A percentile compares a stretch with the other conserved stretches of the same genome.
phyloP scores from a whole-genome alignment of 2,113 vertebrate species.

The Amblyopsis rosae region DNA sequence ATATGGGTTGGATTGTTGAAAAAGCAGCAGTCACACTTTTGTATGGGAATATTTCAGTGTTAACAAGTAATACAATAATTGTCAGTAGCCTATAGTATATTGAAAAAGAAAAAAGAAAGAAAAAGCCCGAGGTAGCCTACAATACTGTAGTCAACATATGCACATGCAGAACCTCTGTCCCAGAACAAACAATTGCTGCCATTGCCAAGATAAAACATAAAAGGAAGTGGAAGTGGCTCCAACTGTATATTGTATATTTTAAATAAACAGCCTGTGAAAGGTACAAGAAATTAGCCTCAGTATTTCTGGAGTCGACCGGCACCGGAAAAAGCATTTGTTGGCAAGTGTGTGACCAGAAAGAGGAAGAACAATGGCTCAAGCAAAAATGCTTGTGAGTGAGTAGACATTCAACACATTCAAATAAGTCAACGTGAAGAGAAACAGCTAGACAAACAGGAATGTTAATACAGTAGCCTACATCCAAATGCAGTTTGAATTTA shows the following conservation, averaged over 20 bases:
- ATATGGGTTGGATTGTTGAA: too few relatives aligned
- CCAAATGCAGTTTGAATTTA: too few relatives aligned
- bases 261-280: slow-evolving; percentile 40
- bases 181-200: background rate
- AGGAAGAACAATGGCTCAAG: background rate
- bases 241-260: slow-evolving; percentile 11
- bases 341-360: background rate
- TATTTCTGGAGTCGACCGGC: background rate
- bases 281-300: slow-evolving; percentile 51
- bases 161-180: background rate
- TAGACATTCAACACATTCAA: too few relatives aligned
- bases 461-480: too few relatives aligned
- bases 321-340: too few relatives aligned
- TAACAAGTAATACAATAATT: background rate
- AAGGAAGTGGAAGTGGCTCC: slow-evolving; percentile 51
- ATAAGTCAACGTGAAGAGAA: too few relatives aligned
- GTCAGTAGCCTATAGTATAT: background rate
- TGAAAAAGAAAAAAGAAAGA: background rate
- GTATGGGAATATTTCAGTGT: too few relatives aligned
- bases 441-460: too few relatives aligned
- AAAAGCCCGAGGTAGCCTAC: too few relatives aligned
- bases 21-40: too few relatives aligned
- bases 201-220: slow-evolving; percentile 5
- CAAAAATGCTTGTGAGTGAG: background rate
- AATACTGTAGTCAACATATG: too few relatives aligned